Percentiles rank a stretch among this genome's conserved stretches.
Conservation (phyloP, 2,113 vertebrate species). For the Orientallactaga bullata region DNA sequence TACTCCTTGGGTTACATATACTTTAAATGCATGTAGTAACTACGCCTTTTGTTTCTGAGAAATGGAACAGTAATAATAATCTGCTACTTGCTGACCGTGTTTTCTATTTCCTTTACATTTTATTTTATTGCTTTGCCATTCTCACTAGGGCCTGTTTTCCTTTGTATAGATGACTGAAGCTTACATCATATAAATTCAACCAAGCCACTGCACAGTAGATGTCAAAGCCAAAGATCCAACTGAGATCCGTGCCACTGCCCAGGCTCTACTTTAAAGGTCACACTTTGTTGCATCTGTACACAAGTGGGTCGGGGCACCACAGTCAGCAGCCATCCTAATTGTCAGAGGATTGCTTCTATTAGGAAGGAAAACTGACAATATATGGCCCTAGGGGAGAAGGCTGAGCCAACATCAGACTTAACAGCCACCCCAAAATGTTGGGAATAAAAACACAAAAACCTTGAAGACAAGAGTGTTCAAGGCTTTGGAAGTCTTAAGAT, state of each 20-base stretch:
- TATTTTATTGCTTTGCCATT: background rate
- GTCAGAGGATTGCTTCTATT: background rate
- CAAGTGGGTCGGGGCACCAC: background rate
- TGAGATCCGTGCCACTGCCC: background rate
- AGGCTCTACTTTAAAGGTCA: background rate
- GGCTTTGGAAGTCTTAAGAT: constrained; percentile 6
- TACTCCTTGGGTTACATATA: background rate
- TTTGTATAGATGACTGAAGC: background rate
- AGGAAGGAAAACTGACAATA: background rate
- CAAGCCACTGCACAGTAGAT: background rate
- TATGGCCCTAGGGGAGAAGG: background rate
- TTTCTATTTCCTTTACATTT: background rate
- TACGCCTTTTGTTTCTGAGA: background rate
- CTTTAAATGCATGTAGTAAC: background rate
- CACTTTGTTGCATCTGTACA: background rate
- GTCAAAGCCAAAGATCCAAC: background rate
- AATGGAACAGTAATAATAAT: background rate
- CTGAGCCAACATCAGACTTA: background rate
- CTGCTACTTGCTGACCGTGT: background rate
- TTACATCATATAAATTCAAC: background rate
- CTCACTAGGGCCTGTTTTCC: background rate
- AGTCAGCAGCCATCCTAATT: background rate
- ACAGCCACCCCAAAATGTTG: background rate
- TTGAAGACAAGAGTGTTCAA: background rate
- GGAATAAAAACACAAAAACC: background rate